Percentiles rank a stretch among this genome's conserved stretches.
Conservation (phyloP, 1,140 invertebrate species). For the Drosophila tsacasi region DNA sequence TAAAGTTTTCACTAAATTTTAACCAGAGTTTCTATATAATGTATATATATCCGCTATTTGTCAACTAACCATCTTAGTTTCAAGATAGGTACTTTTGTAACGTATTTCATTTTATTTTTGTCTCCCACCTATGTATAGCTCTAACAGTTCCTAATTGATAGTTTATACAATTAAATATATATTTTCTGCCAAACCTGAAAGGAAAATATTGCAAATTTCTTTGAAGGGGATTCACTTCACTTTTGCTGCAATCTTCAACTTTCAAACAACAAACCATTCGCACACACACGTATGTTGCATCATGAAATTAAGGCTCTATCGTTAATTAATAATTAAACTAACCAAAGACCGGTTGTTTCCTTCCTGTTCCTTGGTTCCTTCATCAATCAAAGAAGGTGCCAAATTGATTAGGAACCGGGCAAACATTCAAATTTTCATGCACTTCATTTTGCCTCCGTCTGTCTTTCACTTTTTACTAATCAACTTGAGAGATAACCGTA, state of each 20-base stretch:
- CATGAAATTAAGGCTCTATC: constrained; percentile 48
- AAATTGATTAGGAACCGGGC: constrained; percentile 62
- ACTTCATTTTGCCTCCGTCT: constrained; percentile 12
- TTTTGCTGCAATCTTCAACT: constrained; percentile 10
- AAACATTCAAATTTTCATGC: constrained; percentile 49
- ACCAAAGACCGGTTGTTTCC: constrained; percentile 31
- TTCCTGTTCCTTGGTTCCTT: constrained; percentile 22
- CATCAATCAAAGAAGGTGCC: constrained; percentile 65
- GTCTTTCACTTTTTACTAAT: constrained; percentile 20
- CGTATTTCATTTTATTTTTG: neutral
- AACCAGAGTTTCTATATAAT: no score
- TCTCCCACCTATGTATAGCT: neutral
- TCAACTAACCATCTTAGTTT: no score
- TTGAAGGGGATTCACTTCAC: neutral
- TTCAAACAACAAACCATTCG: neutral
- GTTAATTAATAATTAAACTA: constrained; percentile 48
- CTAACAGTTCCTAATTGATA: neutral
- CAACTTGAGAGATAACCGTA: constrained; percentile 29
- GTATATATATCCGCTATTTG: no score
- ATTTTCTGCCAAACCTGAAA: neutral
- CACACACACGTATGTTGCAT: constrained; percentile 33
- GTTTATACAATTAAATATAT: neutral
- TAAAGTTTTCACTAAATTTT: no score
- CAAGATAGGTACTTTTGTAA: no score
- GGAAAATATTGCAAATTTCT: neutral